A percentile compares a stretch with the other conserved stretches of the same genome.
Evolutionary conservation across 2,888 invertebrate species (phyloP).

Genomic region (Eupithecia tripunctaria): DNA sequence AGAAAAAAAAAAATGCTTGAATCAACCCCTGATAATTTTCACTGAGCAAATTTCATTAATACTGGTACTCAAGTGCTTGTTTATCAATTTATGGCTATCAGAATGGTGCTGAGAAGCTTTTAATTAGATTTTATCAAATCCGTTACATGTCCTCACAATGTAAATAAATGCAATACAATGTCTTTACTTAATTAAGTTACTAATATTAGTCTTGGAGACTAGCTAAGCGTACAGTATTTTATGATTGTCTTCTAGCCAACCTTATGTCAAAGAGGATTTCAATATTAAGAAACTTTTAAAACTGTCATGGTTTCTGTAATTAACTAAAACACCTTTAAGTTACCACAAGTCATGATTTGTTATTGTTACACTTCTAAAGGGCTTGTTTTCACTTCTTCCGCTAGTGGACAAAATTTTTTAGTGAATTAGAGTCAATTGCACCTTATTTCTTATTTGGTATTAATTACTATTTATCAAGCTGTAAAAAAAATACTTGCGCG

Average conservation of each 20-base stretch:
- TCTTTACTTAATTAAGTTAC: constrained; percentile 11
- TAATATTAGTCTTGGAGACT: neutral
- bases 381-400: too few relatives aligned
- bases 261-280: neutral
- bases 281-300: neutral
- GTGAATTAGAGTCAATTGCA: too few relatives aligned
- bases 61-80: constrained; percentile 3
- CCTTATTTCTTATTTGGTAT: too few relatives aligned
- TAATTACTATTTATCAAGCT: too few relatives aligned
- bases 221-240: neutral
- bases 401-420: too few relatives aligned
- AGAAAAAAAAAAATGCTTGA: neutral
- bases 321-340: neutral
- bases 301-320: neutral
- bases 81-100: constrained; percentile 19
- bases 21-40: constrained; percentile 3
- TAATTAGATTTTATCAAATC: constrained; percentile 22
- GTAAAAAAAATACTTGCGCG: too few relatives aligned
- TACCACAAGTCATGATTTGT: neutral
- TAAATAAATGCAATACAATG: constrained; percentile 36
- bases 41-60: constrained; percentile 23
- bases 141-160: constrained; percentile 27
- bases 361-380: neutral
- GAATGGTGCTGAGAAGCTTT: constrained; percentile 20
- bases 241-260: neutral